Evolutionary conservation across 2,888 invertebrate genomes (phyloP).

Genomic region (Andrena haemorrhoa): DNA sequence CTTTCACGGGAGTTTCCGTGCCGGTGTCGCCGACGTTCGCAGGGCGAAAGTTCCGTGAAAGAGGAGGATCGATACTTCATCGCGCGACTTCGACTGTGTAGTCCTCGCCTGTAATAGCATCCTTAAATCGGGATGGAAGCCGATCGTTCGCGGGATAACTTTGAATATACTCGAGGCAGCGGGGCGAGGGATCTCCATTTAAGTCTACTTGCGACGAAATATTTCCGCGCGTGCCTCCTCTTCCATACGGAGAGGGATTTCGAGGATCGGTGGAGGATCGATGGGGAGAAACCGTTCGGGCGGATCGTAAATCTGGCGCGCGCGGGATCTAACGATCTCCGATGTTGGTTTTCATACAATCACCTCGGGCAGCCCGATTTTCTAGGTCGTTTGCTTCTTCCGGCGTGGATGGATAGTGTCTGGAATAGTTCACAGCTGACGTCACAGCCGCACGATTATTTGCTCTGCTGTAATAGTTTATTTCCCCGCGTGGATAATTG

Average conservation of each 20-base stretch:
- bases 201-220: not conserved
- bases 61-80: constrained; percentile 30
- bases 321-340: constrained; percentile 2
- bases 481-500: constrained; percentile 36
- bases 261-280: not conserved
- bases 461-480: constrained; percentile 41
- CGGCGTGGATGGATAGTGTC: constrained; percentile 29
- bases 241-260: not conserved
- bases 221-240: not conserved
- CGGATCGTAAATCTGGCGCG: constrained; percentile 13
- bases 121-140: constrained; percentile 16
- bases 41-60: constrained; percentile 13
- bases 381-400: constrained; percentile 22
- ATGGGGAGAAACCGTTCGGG: not conserved
- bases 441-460: constrained; percentile 31
- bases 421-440: constrained; percentile 19
- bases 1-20: constrained; percentile 16
- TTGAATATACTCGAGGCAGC: not conserved
- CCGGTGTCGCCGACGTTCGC: not conserved
- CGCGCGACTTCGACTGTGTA: not conserved
- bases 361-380: constrained; percentile 12
- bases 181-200: not conserved
- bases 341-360: constrained; percentile 7
- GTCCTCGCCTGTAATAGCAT: constrained; percentile 23
- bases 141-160: constrained; percentile 11